Evolutionary conservation across 1,140 invertebrate species (phyloP).

Genomic region (Holotrichia oblita): DNA sequence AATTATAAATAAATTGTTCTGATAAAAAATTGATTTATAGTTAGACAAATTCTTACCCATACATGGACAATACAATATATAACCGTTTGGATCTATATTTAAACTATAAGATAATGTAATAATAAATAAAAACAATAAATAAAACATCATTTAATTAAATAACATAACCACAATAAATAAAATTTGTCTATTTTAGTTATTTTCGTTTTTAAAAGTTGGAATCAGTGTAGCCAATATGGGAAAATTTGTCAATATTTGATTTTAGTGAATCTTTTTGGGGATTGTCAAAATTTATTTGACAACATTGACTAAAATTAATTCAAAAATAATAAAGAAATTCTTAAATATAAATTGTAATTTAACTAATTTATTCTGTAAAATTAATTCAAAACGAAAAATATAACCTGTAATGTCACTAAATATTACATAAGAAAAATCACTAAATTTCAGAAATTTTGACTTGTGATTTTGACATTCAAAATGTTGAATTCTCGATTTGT

Average conservation of each 20-base stretch:
- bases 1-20: slow-evolving; percentile 40
- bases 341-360: no score
- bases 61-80: slow-evolving; percentile 89
- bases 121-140: background rate
- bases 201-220: background rate
- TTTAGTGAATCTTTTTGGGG: no score
- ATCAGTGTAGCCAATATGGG: no score
- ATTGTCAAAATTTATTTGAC: no score
- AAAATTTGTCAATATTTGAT: no score
- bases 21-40: slow-evolving; percentile 38
- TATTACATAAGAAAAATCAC: background rate
- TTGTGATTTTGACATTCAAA: slow-evolving; percentile 1
- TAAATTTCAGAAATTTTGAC: background rate
- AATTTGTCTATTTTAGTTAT: no score
- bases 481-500: slow-evolving; percentile 11
- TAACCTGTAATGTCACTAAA: background rate
- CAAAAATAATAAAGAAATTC: no score
- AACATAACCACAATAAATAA: slow-evolving; percentile 26
- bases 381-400: background rate
- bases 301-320: no score
- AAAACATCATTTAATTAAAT: background rate
- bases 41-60: slow-evolving; percentile 78
- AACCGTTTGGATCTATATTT: slow-evolving; percentile 69
- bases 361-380: no score
- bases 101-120: slow-evolving; percentile 1